A percentile compares a stretch with the other conserved stretches of the same genome.
Evolutionary conservation across 2,888 invertebrate species (phyloP).

Genomic region (Cecidostiba fungosa): DNA sequence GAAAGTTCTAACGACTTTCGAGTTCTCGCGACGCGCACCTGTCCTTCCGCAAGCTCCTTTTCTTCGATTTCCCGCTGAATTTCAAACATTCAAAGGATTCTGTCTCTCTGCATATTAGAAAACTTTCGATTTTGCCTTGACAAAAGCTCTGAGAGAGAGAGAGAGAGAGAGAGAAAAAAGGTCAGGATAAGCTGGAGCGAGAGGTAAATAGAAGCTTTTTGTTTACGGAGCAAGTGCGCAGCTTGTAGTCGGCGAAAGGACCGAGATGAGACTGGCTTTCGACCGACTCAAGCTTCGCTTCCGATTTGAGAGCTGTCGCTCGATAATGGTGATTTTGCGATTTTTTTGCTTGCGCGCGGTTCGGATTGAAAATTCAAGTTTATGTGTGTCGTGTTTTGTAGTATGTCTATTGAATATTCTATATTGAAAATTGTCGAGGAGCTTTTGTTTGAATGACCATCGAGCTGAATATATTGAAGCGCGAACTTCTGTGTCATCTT

Average conservation of each 20-base stretch:
- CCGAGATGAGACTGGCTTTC: background rate
- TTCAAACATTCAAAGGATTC: conserved; percentile 63
- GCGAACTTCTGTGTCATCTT: too few species aligned
- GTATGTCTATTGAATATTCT: too few species aligned
- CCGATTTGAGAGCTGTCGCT: background rate
- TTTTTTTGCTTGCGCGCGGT: background rate
- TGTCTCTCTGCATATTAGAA: conserved; percentile 60
- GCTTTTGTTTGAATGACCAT: too few species aligned
- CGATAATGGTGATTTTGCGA: background rate
- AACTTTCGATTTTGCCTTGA: conserved; percentile 60
- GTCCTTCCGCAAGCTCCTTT: conserved; percentile 31
- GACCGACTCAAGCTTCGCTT: background rate
- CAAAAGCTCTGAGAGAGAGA: conserved; percentile 5
- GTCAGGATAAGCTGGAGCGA: background rate
- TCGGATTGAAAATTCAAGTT: background rate
- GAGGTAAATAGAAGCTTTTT: conserved; percentile 42
- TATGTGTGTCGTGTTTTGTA: too few species aligned
- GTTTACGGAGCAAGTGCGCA: background rate
- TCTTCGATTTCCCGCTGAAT: conserved; percentile 62
- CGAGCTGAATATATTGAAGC: too few species aligned
- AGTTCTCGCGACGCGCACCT: conserved; percentile 49
- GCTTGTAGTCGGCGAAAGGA: background rate
- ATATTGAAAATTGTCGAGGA: too few species aligned
- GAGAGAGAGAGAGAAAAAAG: background rate
- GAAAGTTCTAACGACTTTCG: conserved; percentile 64